Percentiles rank a stretch among this genome's conserved stretches.
Evolutionary conservation across 92 coral and sea anemone species (phyloP).

Genomic region (Hydrozoanthus gracilis): DNA sequence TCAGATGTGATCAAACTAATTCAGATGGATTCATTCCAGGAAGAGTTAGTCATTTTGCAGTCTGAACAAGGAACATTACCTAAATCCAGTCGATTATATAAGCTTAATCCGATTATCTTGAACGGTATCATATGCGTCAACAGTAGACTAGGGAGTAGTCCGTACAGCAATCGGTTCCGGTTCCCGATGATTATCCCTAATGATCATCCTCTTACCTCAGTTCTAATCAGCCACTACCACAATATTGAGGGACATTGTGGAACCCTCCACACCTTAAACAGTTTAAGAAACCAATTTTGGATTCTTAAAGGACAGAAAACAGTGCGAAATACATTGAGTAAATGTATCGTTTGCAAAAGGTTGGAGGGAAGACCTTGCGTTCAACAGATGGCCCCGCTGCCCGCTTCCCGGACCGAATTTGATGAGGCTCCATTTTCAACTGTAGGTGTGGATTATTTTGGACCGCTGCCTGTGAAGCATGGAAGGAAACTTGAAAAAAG

Average conservation of each 20-base stretch:
- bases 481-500: neutral
- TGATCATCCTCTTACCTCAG: neutral
- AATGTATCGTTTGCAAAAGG: neutral
- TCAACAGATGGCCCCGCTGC: neutral
- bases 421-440: neutral
- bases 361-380: neutral
- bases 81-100: neutral
- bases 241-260: neutral
- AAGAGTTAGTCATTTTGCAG: no score
- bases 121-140: neutral
- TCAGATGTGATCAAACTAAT: neutral
- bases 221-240: neutral
- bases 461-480: neutral
- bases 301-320: neutral
- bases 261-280: neutral
- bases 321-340: neutral
- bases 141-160: neutral
- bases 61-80: no score
- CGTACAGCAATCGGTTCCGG: neutral
- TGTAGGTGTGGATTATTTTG: neutral
- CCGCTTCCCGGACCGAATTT: neutral
- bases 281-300: neutral
- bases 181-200: neutral
- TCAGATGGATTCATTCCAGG: neutral
- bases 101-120: neutral